phyloP scores from a whole-genome alignment of 2,888 invertebrate species.

The Cerastoderma edule region DNA sequence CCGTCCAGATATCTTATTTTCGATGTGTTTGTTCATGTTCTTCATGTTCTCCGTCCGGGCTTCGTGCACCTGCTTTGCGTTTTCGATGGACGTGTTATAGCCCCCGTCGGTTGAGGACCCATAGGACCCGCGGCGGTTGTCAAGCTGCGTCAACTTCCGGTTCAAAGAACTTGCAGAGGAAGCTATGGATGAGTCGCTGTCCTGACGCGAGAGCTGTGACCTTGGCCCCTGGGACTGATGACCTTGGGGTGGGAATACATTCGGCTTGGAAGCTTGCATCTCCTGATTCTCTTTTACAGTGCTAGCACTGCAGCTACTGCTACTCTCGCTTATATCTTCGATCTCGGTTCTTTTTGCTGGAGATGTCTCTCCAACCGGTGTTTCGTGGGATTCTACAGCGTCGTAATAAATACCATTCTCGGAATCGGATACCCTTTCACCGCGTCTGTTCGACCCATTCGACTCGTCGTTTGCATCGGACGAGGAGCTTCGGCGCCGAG shows the following conservation, averaged over 20 bases:
- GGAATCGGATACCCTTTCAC: neutral
- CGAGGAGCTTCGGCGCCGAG: slow-evolving; percentile 18
- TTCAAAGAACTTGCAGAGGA: slow-evolving; percentile 41
- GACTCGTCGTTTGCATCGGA: slow-evolving; percentile 7
- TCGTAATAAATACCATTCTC: neutral
- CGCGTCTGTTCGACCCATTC: neutral
- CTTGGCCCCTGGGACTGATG: neutral
- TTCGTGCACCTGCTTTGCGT: slow-evolving; percentile 46
- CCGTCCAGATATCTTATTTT: slow-evolving; percentile 36
- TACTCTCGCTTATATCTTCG: slow-evolving; percentile 34
- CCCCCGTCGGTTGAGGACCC: slow-evolving; percentile 40
- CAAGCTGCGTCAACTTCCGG: slow-evolving; percentile 14
- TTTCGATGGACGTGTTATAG: slow-evolving; percentile 45
- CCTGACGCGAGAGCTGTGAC: slow-evolving; percentile 22
- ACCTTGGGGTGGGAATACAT: neutral
- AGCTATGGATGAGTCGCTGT: slow-evolving; percentile 41
- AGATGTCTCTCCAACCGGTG: neutral
- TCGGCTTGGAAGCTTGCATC: neutral
- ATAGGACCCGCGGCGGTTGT: neutral
- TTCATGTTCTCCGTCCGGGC: slow-evolving; percentile 54
- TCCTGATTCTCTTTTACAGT: slow-evolving; percentile 37
- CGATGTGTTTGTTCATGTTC: slow-evolving; percentile 51
- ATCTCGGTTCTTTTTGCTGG: neutral
- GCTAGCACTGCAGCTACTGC: slow-evolving; percentile 51
- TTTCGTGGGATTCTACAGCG: neutral